A percentile compares a stretch with the other conserved stretches of the same genome.
Evolutionary conservation across 2,888 invertebrate species (phyloP).

Genomic region (Gasteruption jaculator): DNA sequence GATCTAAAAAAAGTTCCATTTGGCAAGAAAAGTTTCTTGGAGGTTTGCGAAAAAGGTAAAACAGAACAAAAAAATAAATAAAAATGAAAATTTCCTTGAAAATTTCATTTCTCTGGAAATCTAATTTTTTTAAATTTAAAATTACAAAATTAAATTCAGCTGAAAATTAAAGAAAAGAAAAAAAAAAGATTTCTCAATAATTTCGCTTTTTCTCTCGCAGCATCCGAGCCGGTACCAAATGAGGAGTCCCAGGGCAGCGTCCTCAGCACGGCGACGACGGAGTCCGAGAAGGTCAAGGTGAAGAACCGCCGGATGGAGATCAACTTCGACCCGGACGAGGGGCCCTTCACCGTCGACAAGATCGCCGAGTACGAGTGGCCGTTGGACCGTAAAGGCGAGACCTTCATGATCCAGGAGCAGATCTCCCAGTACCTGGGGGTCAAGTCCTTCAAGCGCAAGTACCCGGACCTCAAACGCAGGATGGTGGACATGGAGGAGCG

Average conservation of each 20-base stretch:
- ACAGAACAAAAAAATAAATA: too few species aligned
- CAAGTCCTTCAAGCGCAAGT: constrained; percentile 94
- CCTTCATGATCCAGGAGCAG: constrained; percentile 94
- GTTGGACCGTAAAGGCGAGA: constrained; percentile 63
- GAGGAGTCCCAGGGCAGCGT: constrained; percentile 84
- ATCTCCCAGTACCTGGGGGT: constrained; percentile 91
- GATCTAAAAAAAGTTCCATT: too few species aligned
- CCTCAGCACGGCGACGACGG: constrained; percentile 68
- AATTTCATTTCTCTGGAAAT: too few species aligned
- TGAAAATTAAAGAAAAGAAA: too few species aligned
- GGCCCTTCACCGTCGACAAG: constrained; percentile 73
- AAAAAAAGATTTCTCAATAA: constrained; percentile 7
- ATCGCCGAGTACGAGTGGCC: constrained; percentile 96
- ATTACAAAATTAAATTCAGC: too few species aligned
- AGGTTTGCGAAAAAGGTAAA: too few species aligned
- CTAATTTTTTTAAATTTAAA: too few species aligned
- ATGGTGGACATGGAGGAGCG: constrained; percentile 87
- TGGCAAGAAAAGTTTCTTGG: too few species aligned
- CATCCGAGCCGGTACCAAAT: constrained; percentile 53
- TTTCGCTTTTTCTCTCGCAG: constrained; percentile 29
- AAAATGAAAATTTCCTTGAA: too few species aligned
- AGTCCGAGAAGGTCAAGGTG: constrained; percentile 51
- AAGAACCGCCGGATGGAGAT: constrained; percentile 50
- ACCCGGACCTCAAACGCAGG: constrained; percentile 81
- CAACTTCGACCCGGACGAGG: constrained; percentile 49